Conservation (phyloP, 2,797 vertebrate species). For the Enteromius unitaeniatus region DNA sequence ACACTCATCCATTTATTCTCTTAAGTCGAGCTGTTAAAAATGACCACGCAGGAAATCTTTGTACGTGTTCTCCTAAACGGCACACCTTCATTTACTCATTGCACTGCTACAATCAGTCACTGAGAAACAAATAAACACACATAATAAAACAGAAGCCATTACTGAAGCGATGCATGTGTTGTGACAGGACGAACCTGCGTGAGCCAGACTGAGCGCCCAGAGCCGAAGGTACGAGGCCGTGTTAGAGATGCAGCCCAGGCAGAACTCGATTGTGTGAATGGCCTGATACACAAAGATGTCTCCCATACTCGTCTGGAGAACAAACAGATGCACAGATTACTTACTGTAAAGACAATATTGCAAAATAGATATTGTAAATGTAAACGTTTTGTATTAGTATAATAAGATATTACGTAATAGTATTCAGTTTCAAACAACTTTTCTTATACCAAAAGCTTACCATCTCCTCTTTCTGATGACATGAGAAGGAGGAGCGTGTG, state of each 20-base stretch:
- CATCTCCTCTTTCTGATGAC: slow-evolving; percentile 13
- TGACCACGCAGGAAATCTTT: not conserved
- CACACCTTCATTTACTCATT: not conserved
- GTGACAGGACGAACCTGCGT: slow-evolving; percentile 56
- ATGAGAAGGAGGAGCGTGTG: not conserved
- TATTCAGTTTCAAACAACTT: not conserved
- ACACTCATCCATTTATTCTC: not conserved
- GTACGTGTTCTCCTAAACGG: not conserved
- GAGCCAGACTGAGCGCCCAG: slow-evolving; percentile 85
- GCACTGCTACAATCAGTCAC: not conserved
- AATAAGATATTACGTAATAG: not conserved
- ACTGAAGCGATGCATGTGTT: not conserved
- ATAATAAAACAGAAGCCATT: not conserved
- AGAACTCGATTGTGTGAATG: slow-evolving; percentile 88
- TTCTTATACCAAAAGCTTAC: not conserved
- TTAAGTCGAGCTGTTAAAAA: not conserved
- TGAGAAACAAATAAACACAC: not conserved
- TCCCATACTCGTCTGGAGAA: slow-evolving; percentile 58
- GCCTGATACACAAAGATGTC: slow-evolving; percentile 73
- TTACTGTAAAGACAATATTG: not conserved
- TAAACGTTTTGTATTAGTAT: no score
- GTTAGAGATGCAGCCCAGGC: slow-evolving; percentile 87
- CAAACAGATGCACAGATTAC: no score
- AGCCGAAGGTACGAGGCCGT: slow-evolving; percentile 87
- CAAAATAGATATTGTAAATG: no score